Conservation (phyloP, 92 coral and sea anemone genomes). For the Pocillopora meandrina region DNA sequence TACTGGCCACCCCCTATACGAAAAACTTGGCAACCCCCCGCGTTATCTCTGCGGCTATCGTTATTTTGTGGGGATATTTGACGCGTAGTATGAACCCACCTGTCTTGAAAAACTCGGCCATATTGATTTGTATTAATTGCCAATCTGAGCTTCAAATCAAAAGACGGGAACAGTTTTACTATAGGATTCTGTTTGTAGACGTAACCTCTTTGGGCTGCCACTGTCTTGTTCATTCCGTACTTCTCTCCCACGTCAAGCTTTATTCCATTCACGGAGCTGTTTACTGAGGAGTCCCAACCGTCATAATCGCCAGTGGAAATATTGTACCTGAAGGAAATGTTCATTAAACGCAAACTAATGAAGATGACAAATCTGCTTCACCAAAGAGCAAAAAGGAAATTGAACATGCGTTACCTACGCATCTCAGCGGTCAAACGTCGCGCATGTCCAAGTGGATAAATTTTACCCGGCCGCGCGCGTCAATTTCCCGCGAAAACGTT, state of each 20-base stretch:
- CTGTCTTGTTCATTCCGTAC: conserved; percentile 64
- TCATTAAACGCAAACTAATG: background rate
- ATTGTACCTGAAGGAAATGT: conserved; percentile 72
- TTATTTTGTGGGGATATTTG: too few relatives aligned
- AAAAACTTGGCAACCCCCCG: too few relatives aligned
- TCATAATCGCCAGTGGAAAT: conserved; percentile 96
- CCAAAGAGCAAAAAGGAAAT: background rate
- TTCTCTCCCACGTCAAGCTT: conserved; percentile 72
- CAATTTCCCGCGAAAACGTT: too few relatives aligned
- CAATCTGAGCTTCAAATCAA: conserved; percentile 74
- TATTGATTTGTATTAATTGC: conserved; percentile 96
- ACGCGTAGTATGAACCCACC: conserved; percentile 48
- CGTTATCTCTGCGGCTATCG: too few relatives aligned
- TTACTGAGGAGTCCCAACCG: conserved; percentile 87
- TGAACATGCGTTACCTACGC: background rate
- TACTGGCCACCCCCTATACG: too few relatives aligned
- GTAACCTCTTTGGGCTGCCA: conserved; percentile 84
- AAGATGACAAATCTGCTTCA: background rate
- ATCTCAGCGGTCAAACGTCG: background rate
- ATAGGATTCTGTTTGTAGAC: conserved; percentile 94
- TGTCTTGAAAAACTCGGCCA: conserved; percentile 92
- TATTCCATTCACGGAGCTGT: conserved; percentile 78
- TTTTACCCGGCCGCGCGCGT: too few relatives aligned
- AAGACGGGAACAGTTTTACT: conserved; percentile 77
- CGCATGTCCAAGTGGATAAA: background rate